Evolutionary conservation across 2,888 invertebrate genomes (phyloP).

Genomic region (Villa cingulata): DNA sequence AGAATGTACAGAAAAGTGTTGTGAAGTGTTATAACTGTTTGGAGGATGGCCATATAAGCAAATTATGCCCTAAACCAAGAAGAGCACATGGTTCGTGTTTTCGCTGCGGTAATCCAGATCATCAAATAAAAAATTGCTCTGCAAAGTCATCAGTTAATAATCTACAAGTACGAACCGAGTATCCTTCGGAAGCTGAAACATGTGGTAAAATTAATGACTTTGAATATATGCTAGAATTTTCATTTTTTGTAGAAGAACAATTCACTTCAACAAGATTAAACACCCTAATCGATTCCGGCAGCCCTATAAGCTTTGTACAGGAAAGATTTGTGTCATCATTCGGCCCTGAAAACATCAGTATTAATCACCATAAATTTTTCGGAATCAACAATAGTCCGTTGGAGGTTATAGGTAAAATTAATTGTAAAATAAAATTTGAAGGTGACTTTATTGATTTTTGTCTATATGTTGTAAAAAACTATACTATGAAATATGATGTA

Average conservation of each 20-base stretch:
- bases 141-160: neutral
- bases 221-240: neutral
- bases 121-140: no score
- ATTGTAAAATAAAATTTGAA: conserved; percentile 1
- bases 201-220: neutral
- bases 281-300: neutral
- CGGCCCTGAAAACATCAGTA: neutral
- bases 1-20: no score
- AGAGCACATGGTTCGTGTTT: no score
- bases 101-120: no score
- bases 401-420: neutral
- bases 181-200: neutral
- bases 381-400: conserved; percentile 3
- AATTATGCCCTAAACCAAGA: no score
- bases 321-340: neutral
- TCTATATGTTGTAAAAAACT: neutral
- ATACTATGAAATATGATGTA: neutral
- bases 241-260: neutral
- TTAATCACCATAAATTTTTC: neutral
- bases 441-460: neutral
- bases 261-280: neutral
- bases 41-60: no score
- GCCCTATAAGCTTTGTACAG: conserved; percentile 1
- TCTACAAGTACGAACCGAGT: neutral
- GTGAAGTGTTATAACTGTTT: no score